Evolutionary conservation across 2,797 vertebrate genomes (phyloP).

Genomic region (Gallinago nigripennis): DNA sequence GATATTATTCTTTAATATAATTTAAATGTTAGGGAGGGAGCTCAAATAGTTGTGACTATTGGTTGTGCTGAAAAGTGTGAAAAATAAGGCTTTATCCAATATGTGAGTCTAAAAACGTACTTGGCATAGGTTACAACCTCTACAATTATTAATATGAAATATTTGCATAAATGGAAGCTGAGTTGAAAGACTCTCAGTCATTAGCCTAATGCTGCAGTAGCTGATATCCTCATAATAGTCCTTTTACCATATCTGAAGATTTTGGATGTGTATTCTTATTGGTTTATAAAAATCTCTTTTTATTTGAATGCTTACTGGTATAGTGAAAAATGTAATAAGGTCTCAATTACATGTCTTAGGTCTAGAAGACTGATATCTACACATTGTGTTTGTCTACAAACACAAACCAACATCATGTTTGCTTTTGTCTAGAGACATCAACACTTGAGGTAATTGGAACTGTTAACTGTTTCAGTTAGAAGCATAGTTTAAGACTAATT

Average conservation of each 20-base stretch:
- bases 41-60: background rate
- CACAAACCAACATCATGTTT: background rate
- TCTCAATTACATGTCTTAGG: background rate
- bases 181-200: background rate
- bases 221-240: background rate
- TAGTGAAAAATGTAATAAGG: background rate
- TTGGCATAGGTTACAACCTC: background rate
- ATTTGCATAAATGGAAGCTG: background rate
- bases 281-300: background rate
- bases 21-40: background rate
- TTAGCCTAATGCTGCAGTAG: background rate
- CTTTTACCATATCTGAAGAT: background rate
- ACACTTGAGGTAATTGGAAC: background rate
- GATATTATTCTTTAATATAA: conserved; percentile 7
- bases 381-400: background rate
- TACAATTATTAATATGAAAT: background rate
- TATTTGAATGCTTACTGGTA: background rate
- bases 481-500: background rate
- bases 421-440: background rate
- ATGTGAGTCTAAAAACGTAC: background rate
- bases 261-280: background rate
- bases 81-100: background rate
- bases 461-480: background rate
- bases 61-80: background rate
- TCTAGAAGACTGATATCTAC: background rate